phyloP scores from a whole-genome alignment of 2,888 invertebrate species.

The Pristionchus arcanus region DNA sequence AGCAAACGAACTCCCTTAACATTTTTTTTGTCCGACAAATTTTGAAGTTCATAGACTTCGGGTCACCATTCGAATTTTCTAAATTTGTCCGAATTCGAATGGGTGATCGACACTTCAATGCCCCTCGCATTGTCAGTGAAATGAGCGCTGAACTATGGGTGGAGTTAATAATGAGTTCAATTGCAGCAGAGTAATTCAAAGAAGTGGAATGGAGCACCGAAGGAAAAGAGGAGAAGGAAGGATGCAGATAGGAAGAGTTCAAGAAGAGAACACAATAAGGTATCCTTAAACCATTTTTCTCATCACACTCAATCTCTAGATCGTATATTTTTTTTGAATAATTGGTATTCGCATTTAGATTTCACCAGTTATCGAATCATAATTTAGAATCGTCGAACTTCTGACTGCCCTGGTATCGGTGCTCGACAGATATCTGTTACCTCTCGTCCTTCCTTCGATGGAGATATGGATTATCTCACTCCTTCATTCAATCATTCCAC shows the following conservation, averaged over 20 bases:
- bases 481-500: neutral
- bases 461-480: conserved; percentile 30
- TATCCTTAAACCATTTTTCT: neutral
- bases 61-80: too few species aligned
- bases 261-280: neutral
- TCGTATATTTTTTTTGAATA: too few species aligned
- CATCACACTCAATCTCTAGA: neutral
- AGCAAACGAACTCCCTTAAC: too few species aligned
- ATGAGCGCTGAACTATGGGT: too few species aligned
- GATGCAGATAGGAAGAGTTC: neutral
- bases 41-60: too few species aligned
- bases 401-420: neutral
- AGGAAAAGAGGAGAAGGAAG: conserved; percentile 26
- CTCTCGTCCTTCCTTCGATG: conserved; percentile 26
- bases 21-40: too few species aligned
- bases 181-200: neutral
- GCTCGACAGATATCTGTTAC: neutral
- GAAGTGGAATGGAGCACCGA: neutral
- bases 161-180: neutral
- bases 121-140: too few species aligned
- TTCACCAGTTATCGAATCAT: neutral
- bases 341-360: too few species aligned
- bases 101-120: too few species aligned
- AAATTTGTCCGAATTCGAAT: too few species aligned
- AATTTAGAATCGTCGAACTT: neutral